Evolutionary conservation across 2,797 vertebrate species (phyloP).

Genomic region (Galaxias olidus): DNA sequence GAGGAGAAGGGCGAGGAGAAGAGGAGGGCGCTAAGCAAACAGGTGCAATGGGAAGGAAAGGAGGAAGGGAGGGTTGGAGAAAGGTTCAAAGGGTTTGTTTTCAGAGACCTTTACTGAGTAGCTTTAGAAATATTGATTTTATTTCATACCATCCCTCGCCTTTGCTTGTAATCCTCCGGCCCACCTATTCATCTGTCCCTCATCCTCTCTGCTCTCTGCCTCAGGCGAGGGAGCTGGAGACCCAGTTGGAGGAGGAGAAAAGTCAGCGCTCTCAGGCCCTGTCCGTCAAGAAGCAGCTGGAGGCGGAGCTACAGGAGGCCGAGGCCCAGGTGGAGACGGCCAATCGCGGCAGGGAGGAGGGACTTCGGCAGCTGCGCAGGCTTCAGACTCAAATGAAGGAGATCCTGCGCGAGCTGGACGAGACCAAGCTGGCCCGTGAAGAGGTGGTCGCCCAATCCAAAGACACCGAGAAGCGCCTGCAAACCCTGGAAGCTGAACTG

Average conservation of each 20-base stretch:
- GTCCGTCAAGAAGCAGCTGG: conserved; percentile 84
- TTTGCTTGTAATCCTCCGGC: background rate
- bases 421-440: conserved; percentile 79
- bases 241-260: conserved; percentile 86
- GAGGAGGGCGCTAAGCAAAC: conserved; percentile 85
- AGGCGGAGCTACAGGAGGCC: conserved; percentile 85
- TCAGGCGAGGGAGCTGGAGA: conserved; percentile 85
- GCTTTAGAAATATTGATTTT: background rate
- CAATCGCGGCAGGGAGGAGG: conserved; percentile 84
- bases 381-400: conserved; percentile 91
- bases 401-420: conserved; percentile 85
- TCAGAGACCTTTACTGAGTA: background rate
- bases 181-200: background rate
- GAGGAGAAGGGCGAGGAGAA: conserved; percentile 91
- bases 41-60: conserved; percentile 67
- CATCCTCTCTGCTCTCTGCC: background rate
- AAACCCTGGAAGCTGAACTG: conserved; percentile 86
- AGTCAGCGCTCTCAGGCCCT: conserved; percentile 83
- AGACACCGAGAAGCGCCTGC: conserved; percentile 88
- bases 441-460: conserved; percentile 81
- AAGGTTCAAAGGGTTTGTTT: background rate
- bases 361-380: conserved; percentile 80
- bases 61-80: background rate
- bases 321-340: conserved; percentile 78
- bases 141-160: background rate